These are phyloP conservation scores for Yoshiicerus persimilis DNA, from an alignment of 1,140 invertebrate genomes.

Conservation along the genomic window DNA sequence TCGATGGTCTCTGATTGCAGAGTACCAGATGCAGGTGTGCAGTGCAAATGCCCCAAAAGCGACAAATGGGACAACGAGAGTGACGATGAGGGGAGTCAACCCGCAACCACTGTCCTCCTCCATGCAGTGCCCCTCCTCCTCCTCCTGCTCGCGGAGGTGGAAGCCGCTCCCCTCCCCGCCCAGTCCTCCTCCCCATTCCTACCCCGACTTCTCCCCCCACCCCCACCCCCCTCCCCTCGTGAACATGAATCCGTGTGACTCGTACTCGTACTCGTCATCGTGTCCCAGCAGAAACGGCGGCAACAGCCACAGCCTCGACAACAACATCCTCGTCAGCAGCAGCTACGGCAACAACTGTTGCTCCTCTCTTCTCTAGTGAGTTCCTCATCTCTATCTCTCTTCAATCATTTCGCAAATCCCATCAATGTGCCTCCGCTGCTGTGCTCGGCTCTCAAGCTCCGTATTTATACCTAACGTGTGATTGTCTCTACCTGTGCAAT, in stretches of 20 bases:
- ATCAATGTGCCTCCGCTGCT: not conserved
- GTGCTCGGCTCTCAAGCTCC: not conserved
- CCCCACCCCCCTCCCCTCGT: not conserved
- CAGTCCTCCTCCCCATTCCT: conserved; percentile 21
- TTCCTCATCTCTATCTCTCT: conserved; percentile 1
- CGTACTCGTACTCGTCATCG: conserved; percentile 5
- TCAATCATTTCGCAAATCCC: not conserved
- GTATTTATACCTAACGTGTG: not conserved
- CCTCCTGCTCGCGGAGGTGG: not conserved
- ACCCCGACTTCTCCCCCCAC: not conserved
- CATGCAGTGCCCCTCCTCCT: not conserved
- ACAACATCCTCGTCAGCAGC: not conserved
- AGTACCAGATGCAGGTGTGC: conserved; percentile 20
- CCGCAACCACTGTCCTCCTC: not conserved
- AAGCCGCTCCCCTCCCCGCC: not conserved
- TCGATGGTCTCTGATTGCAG: conserved; percentile 15
- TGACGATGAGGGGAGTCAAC: conserved; percentile 7
- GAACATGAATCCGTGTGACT: not conserved
- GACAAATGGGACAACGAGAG: conserved; percentile 5
- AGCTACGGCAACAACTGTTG: conserved; percentile 7
- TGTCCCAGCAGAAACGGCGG: not conserved
- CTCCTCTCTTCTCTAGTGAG: conserved; percentile 7
- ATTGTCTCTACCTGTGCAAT: not conserved
- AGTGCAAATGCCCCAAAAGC: conserved; percentile 7
- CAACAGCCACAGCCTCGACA: not conserved